These are phyloP conservation scores for Anniella stebbinsi DNA, from an alignment of 2,797 vertebrate species.

Conservation along the genomic window DNA sequence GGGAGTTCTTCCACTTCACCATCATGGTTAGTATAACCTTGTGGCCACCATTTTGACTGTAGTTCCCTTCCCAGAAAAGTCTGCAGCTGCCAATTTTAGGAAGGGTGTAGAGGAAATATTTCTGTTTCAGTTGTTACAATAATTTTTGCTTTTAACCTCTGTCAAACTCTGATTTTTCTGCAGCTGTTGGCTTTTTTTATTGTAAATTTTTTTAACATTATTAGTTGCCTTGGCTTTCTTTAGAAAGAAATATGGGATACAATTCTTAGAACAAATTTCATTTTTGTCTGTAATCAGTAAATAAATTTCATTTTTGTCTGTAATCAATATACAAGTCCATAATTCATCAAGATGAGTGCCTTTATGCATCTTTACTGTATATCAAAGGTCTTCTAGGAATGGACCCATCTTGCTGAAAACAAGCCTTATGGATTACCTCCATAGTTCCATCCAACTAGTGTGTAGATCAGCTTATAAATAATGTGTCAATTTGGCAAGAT, in stretches of 20 bases:
- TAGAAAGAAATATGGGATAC: background rate
- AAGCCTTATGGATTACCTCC: background rate
- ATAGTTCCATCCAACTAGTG: background rate
- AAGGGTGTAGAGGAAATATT: too few species aligned
- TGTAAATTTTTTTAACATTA: background rate
- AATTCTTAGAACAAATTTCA: background rate
- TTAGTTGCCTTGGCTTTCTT: background rate
- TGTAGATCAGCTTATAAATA: background rate
- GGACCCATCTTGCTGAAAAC: background rate
- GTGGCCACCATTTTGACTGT: background rate
- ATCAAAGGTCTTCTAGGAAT: background rate
- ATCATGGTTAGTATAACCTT: background rate
- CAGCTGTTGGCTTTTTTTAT: background rate
- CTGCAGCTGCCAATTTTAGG: background rate
- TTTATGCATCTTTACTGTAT: constrained; percentile 48
- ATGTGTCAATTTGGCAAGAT: background rate
- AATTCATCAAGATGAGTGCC: constrained; percentile 46
- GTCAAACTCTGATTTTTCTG: background rate
- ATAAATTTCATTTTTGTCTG: constrained; percentile 58
- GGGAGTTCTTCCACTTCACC: background rate
- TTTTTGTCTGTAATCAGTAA: too few species aligned
- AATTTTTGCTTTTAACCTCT: background rate
- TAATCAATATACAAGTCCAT: constrained; percentile 15
- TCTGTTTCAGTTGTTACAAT: background rate
- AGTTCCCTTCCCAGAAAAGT: background rate